Evolutionary conservation across 2,113 vertebrate genomes (phyloP).

Genomic region (Peromyscus californicus): DNA sequence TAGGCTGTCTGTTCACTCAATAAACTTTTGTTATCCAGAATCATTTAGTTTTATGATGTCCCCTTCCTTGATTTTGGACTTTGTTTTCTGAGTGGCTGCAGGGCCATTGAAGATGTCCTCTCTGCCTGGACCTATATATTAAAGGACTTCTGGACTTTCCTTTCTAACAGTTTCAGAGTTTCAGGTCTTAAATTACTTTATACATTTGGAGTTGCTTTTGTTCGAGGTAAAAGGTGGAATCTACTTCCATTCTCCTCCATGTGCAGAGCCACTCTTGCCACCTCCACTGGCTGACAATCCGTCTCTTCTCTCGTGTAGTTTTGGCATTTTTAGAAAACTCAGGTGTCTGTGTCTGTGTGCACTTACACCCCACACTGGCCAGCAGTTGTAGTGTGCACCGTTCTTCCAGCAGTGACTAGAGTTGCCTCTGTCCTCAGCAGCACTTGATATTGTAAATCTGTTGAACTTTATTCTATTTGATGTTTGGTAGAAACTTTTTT

Average conservation of each 20-base stretch:
- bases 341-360: neutral
- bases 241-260: neutral
- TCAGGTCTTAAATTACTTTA: neutral
- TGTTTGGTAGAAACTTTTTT: neutral
- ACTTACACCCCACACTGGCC: neutral
- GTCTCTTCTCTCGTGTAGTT: neutral
- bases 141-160: neutral
- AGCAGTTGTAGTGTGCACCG: neutral
- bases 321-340: neutral
- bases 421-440: neutral
- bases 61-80: neutral
- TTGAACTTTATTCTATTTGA: slow-evolving; percentile 19
- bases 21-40: neutral
- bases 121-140: neutral
- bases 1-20: neutral
- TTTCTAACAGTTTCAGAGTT: neutral
- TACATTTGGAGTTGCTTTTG: neutral
- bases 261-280: neutral
- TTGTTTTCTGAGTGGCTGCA: neutral
- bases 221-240: neutral
- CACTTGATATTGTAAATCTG: neutral
- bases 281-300: no score
- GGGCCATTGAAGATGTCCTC: neutral
- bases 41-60: neutral
- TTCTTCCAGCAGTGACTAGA: neutral